Percentiles rank a stretch among this genome's conserved stretches.
phyloP scores from a whole-genome alignment of 2,113 vertebrate genomes.

The Delphinus delphis region DNA sequence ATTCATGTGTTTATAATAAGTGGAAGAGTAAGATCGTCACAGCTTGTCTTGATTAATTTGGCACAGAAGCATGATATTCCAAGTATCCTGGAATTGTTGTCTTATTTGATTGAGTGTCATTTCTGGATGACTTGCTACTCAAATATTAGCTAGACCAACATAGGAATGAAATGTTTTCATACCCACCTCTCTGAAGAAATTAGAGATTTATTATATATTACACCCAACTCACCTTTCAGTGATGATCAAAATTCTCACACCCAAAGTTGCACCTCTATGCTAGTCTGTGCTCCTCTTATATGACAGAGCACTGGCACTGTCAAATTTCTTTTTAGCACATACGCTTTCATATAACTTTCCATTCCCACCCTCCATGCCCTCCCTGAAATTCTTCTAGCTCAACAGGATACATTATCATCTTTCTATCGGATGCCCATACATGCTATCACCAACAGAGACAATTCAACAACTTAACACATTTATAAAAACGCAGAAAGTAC shows the following conservation, averaged over 20 bases:
- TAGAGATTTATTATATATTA: background rate
- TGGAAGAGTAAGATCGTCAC: background rate
- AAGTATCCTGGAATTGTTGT: background rate
- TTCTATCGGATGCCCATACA: constrained; percentile 52
- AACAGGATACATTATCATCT: background rate
- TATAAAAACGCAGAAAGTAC: constrained; percentile 88
- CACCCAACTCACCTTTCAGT: constrained; percentile 55
- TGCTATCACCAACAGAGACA: constrained; percentile 74
- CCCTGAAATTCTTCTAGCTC: background rate
- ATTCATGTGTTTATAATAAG: background rate
- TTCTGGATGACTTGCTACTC: background rate
- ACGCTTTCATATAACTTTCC: background rate
- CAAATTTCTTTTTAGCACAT: background rate
- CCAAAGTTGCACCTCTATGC: background rate
- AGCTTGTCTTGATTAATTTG: background rate
- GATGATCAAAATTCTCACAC: background rate
- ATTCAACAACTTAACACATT: constrained; percentile 77
- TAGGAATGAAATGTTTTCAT: background rate
- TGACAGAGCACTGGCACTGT: background rate
- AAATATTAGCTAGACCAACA: background rate
- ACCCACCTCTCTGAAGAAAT: background rate
- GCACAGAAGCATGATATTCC: background rate
- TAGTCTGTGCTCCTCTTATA: background rate
- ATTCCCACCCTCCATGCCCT: background rate
- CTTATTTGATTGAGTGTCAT: background rate